Percentiles rank a stretch among this genome's conserved stretches.
phyloP scores from a whole-genome alignment of 2,888 invertebrate species.

The Phymatocera aterrima region DNA sequence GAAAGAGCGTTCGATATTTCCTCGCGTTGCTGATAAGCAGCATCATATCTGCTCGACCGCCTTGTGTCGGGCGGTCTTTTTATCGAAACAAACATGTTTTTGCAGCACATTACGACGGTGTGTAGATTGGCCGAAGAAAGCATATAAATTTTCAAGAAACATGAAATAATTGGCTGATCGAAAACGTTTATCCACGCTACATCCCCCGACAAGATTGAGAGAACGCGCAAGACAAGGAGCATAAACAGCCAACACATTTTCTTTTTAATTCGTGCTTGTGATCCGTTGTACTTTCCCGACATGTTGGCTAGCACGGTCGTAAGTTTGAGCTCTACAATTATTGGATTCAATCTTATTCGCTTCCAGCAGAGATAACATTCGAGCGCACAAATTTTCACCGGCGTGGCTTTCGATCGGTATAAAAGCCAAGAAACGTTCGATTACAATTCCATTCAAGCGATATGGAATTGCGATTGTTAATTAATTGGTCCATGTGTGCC shows the following conservation, averaged over 20 bases:
- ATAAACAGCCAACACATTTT: constrained; percentile 54
- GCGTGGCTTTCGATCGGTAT: neutral
- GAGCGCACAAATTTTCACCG: neutral
- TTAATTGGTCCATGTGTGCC: constrained; percentile 6
- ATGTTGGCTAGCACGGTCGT: neutral
- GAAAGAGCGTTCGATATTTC: neutral
- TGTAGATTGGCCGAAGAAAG: constrained; percentile 50
- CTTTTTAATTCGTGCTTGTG: constrained; percentile 47
- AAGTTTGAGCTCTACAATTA: constrained; percentile 14
- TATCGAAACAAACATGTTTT: neutral
- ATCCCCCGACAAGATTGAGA: constrained; percentile 56
- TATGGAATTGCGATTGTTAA: constrained; percentile 6
- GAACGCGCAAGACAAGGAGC: constrained; percentile 54
- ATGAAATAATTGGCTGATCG: constrained; percentile 53
- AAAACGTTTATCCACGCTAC: constrained; percentile 53
- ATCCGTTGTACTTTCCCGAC: neutral
- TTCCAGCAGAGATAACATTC: neutral
- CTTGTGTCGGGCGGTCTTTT: neutral
- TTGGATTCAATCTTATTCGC: neutral
- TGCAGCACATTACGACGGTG: neutral
- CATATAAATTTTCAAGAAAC: constrained; percentile 54
- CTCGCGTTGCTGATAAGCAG: neutral
- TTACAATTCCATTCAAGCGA: neutral
- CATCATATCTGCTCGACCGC: neutral
- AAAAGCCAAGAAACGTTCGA: constrained; percentile 10